Evolutionary conservation across 2,888 invertebrate species (phyloP).

Genomic region (Clunio marinus): DNA sequence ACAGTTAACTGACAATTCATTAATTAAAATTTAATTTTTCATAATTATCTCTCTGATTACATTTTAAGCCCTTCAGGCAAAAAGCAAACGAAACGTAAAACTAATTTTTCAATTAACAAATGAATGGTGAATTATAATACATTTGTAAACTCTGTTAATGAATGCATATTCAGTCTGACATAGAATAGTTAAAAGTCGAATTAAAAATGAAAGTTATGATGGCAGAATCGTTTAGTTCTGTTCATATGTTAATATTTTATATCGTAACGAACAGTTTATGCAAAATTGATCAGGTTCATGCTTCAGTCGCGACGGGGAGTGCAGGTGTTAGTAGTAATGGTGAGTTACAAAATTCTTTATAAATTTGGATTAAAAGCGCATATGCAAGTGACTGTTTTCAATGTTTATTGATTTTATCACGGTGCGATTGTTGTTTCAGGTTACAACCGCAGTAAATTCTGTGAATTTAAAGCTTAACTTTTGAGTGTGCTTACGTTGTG

Average conservation of each 20-base stretch:
- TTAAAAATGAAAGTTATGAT: constrained; percentile 26
- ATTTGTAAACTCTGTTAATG: background rate
- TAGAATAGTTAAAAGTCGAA: constrained; percentile 13
- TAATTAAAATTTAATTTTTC: background rate
- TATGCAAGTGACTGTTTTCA: background rate
- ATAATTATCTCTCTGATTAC: constrained; percentile 23
- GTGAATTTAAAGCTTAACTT: background rate
- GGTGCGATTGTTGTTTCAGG: too few relatives aligned
- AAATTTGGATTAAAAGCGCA: too few relatives aligned
- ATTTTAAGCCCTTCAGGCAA: background rate
- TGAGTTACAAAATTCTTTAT: constrained; percentile 1
- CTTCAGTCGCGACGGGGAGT: constrained; percentile 6
- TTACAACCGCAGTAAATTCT: background rate
- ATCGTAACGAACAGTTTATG: constrained; percentile 23
- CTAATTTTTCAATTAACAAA: constrained; percentile 28
- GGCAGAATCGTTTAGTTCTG: background rate
- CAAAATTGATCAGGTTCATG: constrained; percentile 8
- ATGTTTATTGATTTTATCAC: background rate
- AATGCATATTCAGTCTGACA: background rate
- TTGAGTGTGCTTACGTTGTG: too few relatives aligned
- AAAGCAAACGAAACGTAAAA: background rate
- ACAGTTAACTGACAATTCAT: background rate
- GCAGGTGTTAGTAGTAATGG: constrained; percentile 17
- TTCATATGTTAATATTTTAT: constrained; percentile 21
- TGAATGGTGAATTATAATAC: background rate